These are phyloP conservation scores for Agrotis puta DNA, from an alignment of 2,888 invertebrate genomes.

Conservation along the genomic window DNA sequence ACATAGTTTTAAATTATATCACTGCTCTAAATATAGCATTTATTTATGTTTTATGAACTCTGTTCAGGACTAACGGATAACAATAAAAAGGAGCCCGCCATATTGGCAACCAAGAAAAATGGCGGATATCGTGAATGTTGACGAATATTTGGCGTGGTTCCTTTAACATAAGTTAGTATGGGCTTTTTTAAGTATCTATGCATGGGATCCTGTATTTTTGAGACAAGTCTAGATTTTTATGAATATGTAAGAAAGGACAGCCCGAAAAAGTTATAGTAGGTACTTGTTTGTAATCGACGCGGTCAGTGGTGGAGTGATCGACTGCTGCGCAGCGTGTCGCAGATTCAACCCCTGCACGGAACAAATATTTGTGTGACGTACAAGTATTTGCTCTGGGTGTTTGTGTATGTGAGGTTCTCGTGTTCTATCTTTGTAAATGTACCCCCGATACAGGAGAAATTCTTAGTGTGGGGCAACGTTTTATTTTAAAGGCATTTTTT, in stretches of 20 bases:
- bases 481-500: too few relatives aligned
- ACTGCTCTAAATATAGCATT: conserved; percentile 42
- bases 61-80: conserved; percentile 23
- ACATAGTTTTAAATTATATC: conserved; percentile 49
- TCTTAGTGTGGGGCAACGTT: too few relatives aligned
- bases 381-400: too few relatives aligned
- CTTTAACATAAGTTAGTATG: conserved; percentile 11
- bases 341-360: too few relatives aligned
- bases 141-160: conserved; percentile 12
- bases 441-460: too few relatives aligned
- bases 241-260: not conserved
- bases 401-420: too few relatives aligned
- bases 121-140: conserved; percentile 25
- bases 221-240: not conserved
- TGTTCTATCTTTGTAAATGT: too few relatives aligned
- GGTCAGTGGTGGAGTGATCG: too few relatives aligned
- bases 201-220: not conserved
- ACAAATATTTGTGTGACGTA: too few relatives aligned
- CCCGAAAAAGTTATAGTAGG: too few relatives aligned
- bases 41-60: conserved; percentile 40
- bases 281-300: too few relatives aligned
- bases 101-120: conserved; percentile 38
- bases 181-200: not conserved
- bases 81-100: conserved; percentile 45
- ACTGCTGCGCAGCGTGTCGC: too few relatives aligned